Base-by-base conservation (phyloP, 2,113 vertebrate genomes). In the Microcebus murinus region DNA sequence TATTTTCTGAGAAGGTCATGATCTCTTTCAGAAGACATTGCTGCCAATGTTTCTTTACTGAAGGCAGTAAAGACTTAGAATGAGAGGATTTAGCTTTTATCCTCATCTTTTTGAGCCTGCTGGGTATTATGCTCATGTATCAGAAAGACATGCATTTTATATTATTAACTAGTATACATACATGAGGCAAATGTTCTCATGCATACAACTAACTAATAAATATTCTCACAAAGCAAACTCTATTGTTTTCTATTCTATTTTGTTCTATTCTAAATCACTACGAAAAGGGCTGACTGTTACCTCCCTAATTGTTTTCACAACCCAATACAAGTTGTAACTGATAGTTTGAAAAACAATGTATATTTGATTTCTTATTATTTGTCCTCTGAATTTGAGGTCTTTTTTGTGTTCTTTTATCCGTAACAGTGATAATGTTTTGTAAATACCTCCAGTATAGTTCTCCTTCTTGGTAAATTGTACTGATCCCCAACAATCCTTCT, bases 291-390 rank as follows among this genome's bases (percentile, higher is more conserved):
- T 87, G 50, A 10, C 8, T n/a, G 6, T 59, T 45, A 74, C 25
- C 59, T 95, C 29, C 29, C 36, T 68, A 59, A 87, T 23, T 83
- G 45, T 71, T 77, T 63, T 87, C 94, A 87, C 27, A 77, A 29
- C 23, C n/a, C 10, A 10, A 65, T 77, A 71, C 20, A 15, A 31
- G 21, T 48, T 87, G 45, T 57, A 36, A 36, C 36, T 34, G n/a
- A 81, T 20, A 63, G 31, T 90, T 25, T 87, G 52, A 87, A 91
- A 95, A 87, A 48, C 65, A 84, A 39, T 21, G 2, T 65, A 86
- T 8, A 15, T 39, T 83, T 77, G 31, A 93, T 77, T 93, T 91
- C 52, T 94, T 55, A 91, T 87, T 77, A 79, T 77, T 91, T 87
- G 55, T 36, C 31, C 76, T 79, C 61, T 87, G 25, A 48, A 87